Conservation (phyloP, 2,888 invertebrate genomes). For the Phytoseiulus persimilis region DNA sequence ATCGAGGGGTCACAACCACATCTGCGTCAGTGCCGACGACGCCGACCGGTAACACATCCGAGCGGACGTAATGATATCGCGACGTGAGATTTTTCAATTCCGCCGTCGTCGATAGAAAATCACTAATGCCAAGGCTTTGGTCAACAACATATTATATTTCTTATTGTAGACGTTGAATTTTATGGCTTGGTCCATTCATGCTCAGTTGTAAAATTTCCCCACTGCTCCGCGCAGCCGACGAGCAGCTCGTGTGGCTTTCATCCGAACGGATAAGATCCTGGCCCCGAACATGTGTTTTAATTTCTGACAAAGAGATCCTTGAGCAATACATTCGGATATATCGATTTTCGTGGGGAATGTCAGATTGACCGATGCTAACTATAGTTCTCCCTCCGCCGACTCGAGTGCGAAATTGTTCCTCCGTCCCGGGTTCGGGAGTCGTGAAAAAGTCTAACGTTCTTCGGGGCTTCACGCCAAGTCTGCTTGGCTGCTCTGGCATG, state of each 20-base stretch:
- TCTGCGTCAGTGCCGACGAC: background rate
- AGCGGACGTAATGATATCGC: background rate
- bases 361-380: background rate
- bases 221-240: background rate
- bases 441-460: background rate
- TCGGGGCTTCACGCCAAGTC: background rate
- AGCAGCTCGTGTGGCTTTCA: background rate
- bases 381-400: background rate
- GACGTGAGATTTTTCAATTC: background rate
- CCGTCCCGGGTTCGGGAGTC: background rate
- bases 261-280: background rate
- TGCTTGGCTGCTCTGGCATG: background rate
- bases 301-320: background rate
- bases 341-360: background rate
- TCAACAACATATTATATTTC: background rate
- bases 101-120: background rate
- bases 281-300: background rate
- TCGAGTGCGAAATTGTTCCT: background rate
- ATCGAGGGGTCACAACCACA: background rate
- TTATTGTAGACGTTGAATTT: background rate
- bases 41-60: background rate
- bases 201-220: background rate
- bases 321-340: background rate
- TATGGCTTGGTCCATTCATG: background rate
- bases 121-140: background rate